Evolutionary conservation across 2,113 vertebrate genomes (phyloP), one percentile per base, ranked within the genome.

Genomic region (Callospermophilus lateralis): DNA sequence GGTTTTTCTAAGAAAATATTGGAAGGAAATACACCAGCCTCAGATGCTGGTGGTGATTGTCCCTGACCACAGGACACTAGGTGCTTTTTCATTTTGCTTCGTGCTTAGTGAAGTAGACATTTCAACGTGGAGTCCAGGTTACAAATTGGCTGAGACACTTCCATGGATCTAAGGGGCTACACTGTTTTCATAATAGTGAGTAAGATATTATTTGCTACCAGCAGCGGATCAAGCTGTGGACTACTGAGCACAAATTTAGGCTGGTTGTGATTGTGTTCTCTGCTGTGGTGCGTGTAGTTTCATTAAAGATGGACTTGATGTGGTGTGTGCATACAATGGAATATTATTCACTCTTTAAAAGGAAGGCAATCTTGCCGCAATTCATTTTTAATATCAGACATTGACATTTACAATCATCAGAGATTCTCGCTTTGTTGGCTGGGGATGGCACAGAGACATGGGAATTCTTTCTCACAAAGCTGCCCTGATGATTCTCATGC

Each of bases 281-380:
- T 8, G 5, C 24, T 1, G 6, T 30, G 70, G 4, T 0, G 1
- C 3, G 0, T 1, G 13, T 2, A 5, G 6, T 37, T 37, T 45
- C 20, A 2, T 17, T 10, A 39, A 42, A n/a, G 39, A 6, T 26
- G 30, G 1, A 2, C 37, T 32, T 39, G 16, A 13, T 30, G 63
- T 1, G 3, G 72, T 4, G 0, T 16, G 9, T 26, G 4, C 34
- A 3, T 6, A 0, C 28, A 6, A 2, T 1, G 9, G 8, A 30
- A 6, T 45, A 86, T 39, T 24, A 76, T 19, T 34, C 51, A 51
- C 68, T 39, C 19, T 90, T 77, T 8, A 28, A 12, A 32, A 37
- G 74, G 72, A 78, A 26, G 53, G 39, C n/a, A 9, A 11, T 28
- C 22, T 11, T n/a, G n/a, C 67, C 51, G 8, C 7, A 20, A 58